phyloP scores from a whole-genome alignment of 2,797 vertebrate genomes.

The Alosa sapidissima region DNA sequence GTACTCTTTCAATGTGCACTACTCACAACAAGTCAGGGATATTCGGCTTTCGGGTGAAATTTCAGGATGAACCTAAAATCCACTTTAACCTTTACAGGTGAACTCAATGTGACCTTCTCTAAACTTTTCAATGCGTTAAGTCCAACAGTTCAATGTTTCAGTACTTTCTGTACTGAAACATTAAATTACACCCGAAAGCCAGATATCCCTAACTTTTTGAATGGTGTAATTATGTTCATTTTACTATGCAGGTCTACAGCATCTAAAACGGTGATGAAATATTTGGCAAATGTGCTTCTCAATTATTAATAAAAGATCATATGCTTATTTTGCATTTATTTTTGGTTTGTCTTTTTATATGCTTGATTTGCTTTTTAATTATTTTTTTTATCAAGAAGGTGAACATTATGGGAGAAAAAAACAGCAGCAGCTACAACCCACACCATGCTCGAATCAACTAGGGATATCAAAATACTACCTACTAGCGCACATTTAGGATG shows the following conservation, averaged over 20 bases:
- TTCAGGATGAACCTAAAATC: no score
- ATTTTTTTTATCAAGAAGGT: neutral
- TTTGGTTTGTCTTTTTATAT: neutral
- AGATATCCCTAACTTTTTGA: no score
- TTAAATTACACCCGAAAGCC: no score
- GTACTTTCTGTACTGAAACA: no score
- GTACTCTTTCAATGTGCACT: neutral
- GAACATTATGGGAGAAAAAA: neutral
- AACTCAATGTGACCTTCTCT: no score
- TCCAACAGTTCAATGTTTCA: no score
- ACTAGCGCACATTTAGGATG: neutral
- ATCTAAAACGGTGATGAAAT: neutral
- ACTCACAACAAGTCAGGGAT: no score
- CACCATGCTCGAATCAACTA: neutral
- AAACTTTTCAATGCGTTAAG: no score
- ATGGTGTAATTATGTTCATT: neutral
- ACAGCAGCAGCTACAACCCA: neutral
- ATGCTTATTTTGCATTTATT: neutral
- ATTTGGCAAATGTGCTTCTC: neutral
- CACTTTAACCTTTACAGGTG: no score
- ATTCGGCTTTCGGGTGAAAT: no score
- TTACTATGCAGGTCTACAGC: neutral
- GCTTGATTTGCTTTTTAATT: neutral
- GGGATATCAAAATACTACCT: neutral
- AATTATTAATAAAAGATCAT: no score